These are phyloP conservation scores for Caranx melampygus DNA, from an alignment of 2,113 vertebrate species.

Conservation along the genomic window DNA sequence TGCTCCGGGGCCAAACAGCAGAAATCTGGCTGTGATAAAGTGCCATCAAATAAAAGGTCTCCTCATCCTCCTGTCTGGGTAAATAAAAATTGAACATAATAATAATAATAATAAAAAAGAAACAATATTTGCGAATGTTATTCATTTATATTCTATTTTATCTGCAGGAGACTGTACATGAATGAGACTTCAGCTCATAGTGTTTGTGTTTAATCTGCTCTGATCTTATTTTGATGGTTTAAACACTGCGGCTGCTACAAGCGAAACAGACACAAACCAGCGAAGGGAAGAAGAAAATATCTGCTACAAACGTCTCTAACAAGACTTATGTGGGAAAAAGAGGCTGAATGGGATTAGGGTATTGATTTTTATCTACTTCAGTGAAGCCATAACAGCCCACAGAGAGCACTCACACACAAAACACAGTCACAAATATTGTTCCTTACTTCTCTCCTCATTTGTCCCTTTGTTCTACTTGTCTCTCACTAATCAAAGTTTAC, in stretches of 20 bases:
- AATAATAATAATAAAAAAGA: background rate
- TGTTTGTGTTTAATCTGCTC: conserved; percentile 34
- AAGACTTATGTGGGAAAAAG: conserved; percentile 67
- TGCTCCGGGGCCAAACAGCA: background rate
- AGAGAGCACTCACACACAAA: conserved; percentile 46
- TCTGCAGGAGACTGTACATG: background rate
- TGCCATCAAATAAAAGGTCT: background rate
- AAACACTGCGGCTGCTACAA: conserved; percentile 18
- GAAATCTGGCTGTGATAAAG: background rate
- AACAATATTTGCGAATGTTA: background rate
- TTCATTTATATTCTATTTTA: conserved; percentile 34
- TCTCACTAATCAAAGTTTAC: conserved; percentile 49
- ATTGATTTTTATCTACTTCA: conserved; percentile 70
- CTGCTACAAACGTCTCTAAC: conserved; percentile 58
- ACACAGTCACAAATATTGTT: conserved; percentile 29
- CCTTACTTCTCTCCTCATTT: conserved; percentile 33
- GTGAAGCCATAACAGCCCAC: conserved; percentile 54
- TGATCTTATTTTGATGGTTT: conserved; percentile 51
- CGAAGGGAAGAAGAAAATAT: conserved; percentile 54
- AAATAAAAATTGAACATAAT: conserved; percentile 3
- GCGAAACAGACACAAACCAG: conserved; percentile 41
- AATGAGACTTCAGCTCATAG: conserved; percentile 24
- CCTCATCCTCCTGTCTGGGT: background rate
- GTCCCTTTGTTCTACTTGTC: conserved; percentile 32
- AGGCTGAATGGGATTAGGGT: conserved; percentile 57